These are phyloP conservation scores for Psittacula echo DNA, from an alignment of 2,797 vertebrate species.

Conservation along the genomic window DNA sequence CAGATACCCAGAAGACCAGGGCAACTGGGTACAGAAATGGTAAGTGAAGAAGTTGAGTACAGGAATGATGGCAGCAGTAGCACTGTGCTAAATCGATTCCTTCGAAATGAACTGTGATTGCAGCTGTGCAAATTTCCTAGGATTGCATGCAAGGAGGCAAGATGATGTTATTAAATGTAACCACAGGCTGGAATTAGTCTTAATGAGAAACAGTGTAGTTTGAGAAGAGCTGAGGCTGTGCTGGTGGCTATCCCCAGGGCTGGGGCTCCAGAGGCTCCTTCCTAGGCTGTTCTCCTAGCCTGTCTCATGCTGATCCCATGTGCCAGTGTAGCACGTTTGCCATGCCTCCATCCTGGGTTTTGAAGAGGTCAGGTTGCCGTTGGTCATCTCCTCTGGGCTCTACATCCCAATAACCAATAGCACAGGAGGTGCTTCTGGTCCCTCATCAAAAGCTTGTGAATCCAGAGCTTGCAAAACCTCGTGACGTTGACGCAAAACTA, in stretches of 20 bases:
- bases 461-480: background rate
- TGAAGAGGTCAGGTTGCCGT: background rate
- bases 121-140: background rate
- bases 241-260: background rate
- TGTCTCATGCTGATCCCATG: background rate
- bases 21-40: background rate
- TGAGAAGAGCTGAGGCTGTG: background rate
- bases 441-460: background rate
- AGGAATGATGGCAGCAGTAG: background rate
- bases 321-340: background rate
- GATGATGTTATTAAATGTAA: constrained; percentile 23
- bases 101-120: constrained; percentile 7
- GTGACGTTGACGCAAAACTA: background rate
- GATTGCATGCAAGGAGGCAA: background rate
- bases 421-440: background rate
- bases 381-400: background rate
- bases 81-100: background rate
- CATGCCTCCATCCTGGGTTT: background rate
- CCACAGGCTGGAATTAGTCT: constrained; percentile 6
- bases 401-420: background rate
- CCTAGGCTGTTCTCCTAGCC: background rate
- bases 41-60: background rate
- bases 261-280: background rate
- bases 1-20: background rate
- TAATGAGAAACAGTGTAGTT: background rate